phyloP scores from a whole-genome alignment of 1,140 invertebrate species.

The Polypedilum pembai region DNA sequence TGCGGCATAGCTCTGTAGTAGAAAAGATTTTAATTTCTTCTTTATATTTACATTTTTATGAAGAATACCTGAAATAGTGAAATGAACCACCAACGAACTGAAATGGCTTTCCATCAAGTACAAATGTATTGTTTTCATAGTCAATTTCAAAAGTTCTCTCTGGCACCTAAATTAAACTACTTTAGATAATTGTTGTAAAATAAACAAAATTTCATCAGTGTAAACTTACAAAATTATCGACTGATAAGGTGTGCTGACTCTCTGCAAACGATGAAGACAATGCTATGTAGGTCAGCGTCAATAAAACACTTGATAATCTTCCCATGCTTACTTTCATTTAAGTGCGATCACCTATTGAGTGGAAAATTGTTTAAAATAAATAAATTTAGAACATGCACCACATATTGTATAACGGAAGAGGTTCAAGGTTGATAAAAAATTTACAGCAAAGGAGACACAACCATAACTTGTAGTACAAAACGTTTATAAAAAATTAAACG shows the following conservation, averaged over 20 bases:
- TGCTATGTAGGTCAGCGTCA: background rate
- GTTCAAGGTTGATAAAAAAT: background rate
- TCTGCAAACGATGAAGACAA: background rate
- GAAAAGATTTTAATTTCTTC: too few species aligned
- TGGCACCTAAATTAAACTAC: background rate
- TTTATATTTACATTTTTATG: too few species aligned
- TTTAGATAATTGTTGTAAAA: background rate
- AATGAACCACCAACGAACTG: slow-evolving; percentile 77
- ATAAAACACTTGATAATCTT: slow-evolving; percentile 1
- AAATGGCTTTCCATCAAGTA: slow-evolving; percentile 72
- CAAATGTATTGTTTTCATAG: slow-evolving; percentile 61
- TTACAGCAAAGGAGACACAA: background rate
- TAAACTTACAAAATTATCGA: slow-evolving; percentile 21
- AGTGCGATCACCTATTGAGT: background rate
- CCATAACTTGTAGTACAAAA: background rate
- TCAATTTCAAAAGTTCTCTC: slow-evolving; percentile 48
- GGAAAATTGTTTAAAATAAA: background rate
- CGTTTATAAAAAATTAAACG: background rate
- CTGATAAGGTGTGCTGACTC: slow-evolving; percentile 1
- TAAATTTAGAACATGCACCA: too few species aligned
- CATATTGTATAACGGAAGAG: too few species aligned
- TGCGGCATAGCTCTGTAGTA: slow-evolving; percentile 64
- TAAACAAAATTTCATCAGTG: background rate
- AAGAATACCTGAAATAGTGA: slow-evolving; percentile 90
- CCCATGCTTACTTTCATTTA: background rate